phyloP scores from a whole-genome alignment of 2,888 invertebrate species.

The Pycnomerus fuliginosus region DNA sequence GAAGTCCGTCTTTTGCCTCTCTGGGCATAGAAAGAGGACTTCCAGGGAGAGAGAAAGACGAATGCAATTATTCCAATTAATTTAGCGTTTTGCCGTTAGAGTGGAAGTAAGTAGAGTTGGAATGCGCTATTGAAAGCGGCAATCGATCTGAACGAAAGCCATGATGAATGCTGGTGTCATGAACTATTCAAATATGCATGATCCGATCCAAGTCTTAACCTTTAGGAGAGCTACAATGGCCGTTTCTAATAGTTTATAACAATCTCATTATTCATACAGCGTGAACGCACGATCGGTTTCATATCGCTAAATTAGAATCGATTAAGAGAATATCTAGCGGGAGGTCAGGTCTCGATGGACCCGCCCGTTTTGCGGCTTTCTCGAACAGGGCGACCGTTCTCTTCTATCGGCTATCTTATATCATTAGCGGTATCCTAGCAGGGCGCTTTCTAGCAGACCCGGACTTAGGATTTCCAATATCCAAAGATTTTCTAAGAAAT shows the following conservation, averaged over 20 bases:
- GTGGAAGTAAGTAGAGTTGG: no score
- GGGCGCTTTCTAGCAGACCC: slow-evolving; percentile 36
- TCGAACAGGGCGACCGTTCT: slow-evolving; percentile 32
- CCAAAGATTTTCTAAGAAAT: slow-evolving; percentile 1
- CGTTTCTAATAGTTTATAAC: slow-evolving; percentile 25
- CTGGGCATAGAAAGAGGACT: no score
- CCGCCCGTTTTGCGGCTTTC: slow-evolving; percentile 36
- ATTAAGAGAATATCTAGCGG: slow-evolving; percentile 38
- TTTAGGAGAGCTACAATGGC: slow-evolving; percentile 21
- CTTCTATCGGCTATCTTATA: slow-evolving; percentile 41
- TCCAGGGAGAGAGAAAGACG: no score
- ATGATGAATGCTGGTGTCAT: slow-evolving; percentile 23
- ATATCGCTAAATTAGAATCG: slow-evolving; percentile 44
- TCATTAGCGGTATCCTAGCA: slow-evolving; percentile 46
- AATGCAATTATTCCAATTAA: no score
- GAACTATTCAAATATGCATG: slow-evolving; percentile 21
- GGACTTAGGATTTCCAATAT: slow-evolving; percentile 10
- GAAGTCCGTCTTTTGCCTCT: no score
- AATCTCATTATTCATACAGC: slow-evolving; percentile 27
- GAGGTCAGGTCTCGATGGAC: slow-evolving; percentile 34
- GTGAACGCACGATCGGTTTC: slow-evolving; percentile 39
- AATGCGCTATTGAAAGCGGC: no score
- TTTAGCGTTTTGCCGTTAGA: no score
- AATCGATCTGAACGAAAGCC: no score
- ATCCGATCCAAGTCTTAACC: slow-evolving; percentile 21